Evolutionary conservation across 2,113 vertebrate genomes (phyloP), one percentile per base, ranked within the genome.

Genomic region (Mirza zaza): DNA sequence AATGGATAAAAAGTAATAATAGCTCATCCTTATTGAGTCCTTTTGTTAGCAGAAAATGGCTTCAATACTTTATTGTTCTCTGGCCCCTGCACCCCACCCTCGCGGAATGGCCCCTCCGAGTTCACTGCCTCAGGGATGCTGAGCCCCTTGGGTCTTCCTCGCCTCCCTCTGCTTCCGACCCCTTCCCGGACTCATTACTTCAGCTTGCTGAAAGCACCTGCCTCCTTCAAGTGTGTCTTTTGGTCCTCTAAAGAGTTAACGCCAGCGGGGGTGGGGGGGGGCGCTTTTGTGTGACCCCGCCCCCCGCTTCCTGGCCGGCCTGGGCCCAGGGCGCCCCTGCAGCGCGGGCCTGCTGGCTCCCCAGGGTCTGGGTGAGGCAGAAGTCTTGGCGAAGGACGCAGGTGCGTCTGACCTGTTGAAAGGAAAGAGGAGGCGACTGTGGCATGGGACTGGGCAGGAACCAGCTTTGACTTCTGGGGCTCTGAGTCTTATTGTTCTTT

Each of bases 271-370:
- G n/a, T 27, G 55, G 39, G 45, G 36, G 23, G 76, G 39, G 45
- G 36, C 29, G 76, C 3, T 2, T 57, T 79, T 52, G 21, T 12
- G n/a, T 20, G 12, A 27, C 39, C n/a, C 48, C 45, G 39, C 39
- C 39, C 5, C 52, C 52, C 18, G 98, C 98, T 99, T 99, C 98
- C 45, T 98, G 98, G 55, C 98, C 91, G 59, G 98, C 98, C 87
- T 98, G 84, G 63, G 50, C 80, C 76, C 91, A 39, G 27, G 75
- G 81, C 65, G 82, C 93, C 99, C 99, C 99, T 99, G 99, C 32
- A 99, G 98, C 48, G n/a, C 42, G 6, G 42, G 42, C 42, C 42
- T 45, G 42, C 42, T 45, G 6, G 42, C 42, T 45, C 42, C 42
- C 42, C 42, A n/a, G 42, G 42, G 45, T 11, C 45, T 48, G 45